These are phyloP conservation scores for Ceratosolen solmsi DNA, from an alignment of 1,140 invertebrate species.

Conservation along the genomic window DNA sequence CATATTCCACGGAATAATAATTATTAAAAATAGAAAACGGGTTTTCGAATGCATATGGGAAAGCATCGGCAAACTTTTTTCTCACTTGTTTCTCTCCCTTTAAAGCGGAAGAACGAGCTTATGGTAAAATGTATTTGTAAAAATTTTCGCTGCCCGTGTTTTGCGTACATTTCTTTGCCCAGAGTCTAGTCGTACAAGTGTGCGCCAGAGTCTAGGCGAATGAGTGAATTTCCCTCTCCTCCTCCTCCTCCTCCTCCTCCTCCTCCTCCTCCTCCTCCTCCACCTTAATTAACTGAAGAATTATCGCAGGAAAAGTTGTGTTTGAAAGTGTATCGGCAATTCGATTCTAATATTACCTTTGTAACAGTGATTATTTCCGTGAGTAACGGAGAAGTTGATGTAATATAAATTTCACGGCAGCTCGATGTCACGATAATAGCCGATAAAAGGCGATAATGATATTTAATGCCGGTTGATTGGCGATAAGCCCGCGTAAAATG, in stretches of 20 bases:
- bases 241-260: no score
- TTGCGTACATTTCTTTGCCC: no score
- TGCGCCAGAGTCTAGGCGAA: no score
- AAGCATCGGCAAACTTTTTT: no score
- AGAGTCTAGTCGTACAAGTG: no score
- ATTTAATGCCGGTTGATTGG: neutral
- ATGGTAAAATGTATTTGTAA: neutral
- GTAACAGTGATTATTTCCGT: neutral
- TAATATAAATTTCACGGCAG: neutral
- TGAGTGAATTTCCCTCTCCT: no score
- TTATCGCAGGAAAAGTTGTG: neutral
- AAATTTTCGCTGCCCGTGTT: no score
- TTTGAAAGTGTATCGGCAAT: neutral
- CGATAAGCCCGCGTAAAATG: neutral
- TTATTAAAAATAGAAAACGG: constrained; percentile 14
- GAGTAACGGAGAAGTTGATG: neutral
- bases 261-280: no score
- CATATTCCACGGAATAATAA: neutral
- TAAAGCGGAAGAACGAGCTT: neutral
- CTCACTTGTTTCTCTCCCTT: no score
- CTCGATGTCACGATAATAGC: neutral
- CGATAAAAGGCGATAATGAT: neutral
- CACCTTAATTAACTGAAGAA: neutral
- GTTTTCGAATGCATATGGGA: neutral
- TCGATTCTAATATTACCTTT: neutral